Evolutionary conservation across 1,140 invertebrate species (phyloP).

Genomic region (Drosophila santomea): DNA sequence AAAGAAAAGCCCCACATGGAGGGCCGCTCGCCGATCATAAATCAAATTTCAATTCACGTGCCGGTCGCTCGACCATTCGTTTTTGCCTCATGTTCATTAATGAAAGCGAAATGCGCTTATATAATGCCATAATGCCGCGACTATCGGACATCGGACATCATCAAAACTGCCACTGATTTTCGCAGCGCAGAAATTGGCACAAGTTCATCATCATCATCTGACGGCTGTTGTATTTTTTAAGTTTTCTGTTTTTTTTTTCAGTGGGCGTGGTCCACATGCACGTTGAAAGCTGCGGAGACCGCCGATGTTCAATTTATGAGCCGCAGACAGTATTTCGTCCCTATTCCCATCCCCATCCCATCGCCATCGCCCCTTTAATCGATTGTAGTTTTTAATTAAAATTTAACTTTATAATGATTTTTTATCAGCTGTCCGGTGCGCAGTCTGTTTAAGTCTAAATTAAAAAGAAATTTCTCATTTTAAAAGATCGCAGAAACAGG

Average conservation of each 20-base stretch:
- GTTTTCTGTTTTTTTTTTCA: neutral
- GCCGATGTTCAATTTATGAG: constrained; percentile 80
- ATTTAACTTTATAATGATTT: constrained; percentile 85
- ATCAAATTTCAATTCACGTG: constrained; percentile 79
- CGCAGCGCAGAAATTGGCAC: constrained; percentile 69
- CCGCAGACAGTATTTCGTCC: constrained; percentile 67
- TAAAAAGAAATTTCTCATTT: constrained; percentile 85
- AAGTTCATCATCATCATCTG: constrained; percentile 71
- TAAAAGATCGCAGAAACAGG: constrained; percentile 50
- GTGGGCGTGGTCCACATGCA: constrained; percentile 60
- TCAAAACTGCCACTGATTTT: constrained; percentile 72
- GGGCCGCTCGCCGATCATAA: constrained; percentile 57
- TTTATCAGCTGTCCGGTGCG: constrained; percentile 78
- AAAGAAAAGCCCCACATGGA: constrained; percentile 56
- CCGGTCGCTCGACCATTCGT: constrained; percentile 49
- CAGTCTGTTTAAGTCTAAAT: constrained; percentile 76
- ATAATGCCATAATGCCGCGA: constrained; percentile 48
- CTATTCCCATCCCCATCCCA: constrained; percentile 12
- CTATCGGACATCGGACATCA: constrained; percentile 58
- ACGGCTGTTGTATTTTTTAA: neutral
- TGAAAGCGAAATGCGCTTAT: constrained; percentile 79
- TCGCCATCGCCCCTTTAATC: constrained; percentile 46
- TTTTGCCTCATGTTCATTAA: constrained; percentile 63
- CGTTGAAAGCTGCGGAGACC: constrained; percentile 66
- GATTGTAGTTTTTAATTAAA: constrained; percentile 84